A percentile compares a stretch with the other conserved stretches of the same genome.
phyloP scores from a whole-genome alignment of 2,797 vertebrate species.

The Manis javanica region DNA sequence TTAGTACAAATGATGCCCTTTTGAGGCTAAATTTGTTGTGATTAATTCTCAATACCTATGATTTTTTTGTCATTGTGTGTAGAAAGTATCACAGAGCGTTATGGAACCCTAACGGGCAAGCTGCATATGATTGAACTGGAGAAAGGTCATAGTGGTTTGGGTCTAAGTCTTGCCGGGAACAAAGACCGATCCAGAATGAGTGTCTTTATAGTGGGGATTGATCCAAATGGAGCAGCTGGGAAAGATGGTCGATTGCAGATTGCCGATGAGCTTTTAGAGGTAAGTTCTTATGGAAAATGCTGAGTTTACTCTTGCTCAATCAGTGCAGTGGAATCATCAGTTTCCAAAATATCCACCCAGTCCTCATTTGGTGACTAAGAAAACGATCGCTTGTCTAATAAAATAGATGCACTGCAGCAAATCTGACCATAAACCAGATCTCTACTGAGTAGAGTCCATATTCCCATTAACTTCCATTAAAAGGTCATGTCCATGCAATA shows the following conservation, averaged over 20 bases:
- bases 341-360: constrained; percentile 36
- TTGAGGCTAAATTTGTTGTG: constrained; percentile 55
- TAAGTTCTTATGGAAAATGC: constrained; percentile 82
- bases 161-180: constrained; percentile 98
- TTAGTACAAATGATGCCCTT: constrained; percentile 4
- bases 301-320: not conserved
- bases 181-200: constrained; percentile 97
- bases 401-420: constrained; percentile 16
- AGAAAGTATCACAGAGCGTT: constrained; percentile 93
- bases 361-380: not conserved
- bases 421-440: constrained; percentile 27
- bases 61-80: not conserved
- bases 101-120: constrained; percentile 92
- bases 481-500: constrained; percentile 20
- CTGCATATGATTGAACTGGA: constrained; percentile 96
- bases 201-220: constrained; percentile 97
- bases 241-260: constrained; percentile 93
- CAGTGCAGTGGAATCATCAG: not conserved
- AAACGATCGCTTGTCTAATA: constrained; percentile 40
- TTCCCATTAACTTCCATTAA: constrained; percentile 65
- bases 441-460: not conserved
- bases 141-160: constrained; percentile 95
- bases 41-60: constrained; percentile 15
- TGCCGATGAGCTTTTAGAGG: constrained; percentile 97
- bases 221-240: constrained; percentile 95